Percentiles rank a stretch among this genome's conserved stretches.
These are phyloP conservation scores for Orycteropus afer DNA, from an alignment of 2,113 vertebrate genomes.

Conservation along the genomic window DNA sequence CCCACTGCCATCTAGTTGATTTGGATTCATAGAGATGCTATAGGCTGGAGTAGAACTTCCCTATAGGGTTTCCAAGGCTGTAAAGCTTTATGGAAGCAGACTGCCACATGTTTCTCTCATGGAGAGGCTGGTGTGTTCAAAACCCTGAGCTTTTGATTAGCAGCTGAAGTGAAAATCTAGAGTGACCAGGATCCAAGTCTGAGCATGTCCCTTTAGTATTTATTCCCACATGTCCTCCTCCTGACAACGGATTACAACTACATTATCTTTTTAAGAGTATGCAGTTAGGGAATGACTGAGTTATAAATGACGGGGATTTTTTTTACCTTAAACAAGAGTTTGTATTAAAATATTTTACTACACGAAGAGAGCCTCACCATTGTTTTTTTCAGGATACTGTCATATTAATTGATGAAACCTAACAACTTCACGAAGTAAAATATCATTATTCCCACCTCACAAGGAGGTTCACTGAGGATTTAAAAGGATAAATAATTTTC, in stretches of 20 bases:
- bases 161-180: not conserved
- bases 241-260: not conserved
- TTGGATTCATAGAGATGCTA: no score
- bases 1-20: no score
- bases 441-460: not conserved
- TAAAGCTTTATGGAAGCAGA: no score
- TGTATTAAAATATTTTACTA: not conserved
- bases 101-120: no score
- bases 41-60: no score
- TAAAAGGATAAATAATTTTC: not conserved
- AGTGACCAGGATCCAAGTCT: not conserved
- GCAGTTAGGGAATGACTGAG: not conserved
- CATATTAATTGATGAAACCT: not conserved
- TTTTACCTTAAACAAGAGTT: conserved; percentile 25
- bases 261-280: not conserved
- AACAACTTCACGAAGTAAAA: not conserved
- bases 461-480: not conserved
- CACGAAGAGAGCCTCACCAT: not conserved
- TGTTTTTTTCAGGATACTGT: not conserved
- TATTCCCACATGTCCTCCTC: not conserved
- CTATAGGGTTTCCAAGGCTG: no score
- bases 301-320: not conserved
- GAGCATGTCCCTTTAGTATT: not conserved
- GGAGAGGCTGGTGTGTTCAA: no score
- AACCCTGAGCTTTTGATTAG: no score